A percentile compares a stretch with the other conserved stretches of the same genome.
These are phyloP conservation scores for Philereme transversata DNA, from an alignment of 2,888 invertebrate genomes.

Conservation along the genomic window DNA sequence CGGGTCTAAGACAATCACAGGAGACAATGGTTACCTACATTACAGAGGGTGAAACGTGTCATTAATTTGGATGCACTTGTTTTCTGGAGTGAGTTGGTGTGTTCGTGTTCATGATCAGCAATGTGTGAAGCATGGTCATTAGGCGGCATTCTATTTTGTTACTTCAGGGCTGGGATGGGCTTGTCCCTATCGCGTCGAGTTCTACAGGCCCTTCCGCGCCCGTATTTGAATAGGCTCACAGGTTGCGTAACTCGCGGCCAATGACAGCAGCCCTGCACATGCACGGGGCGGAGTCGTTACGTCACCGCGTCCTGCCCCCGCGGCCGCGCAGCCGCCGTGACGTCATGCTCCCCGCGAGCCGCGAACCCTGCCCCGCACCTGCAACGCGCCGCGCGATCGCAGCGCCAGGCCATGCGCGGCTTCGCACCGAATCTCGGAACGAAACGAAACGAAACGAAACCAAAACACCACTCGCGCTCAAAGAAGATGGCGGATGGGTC, in stretches of 20 bases:
- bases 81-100: conserved; percentile 44
- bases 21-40: no score
- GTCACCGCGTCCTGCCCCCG: conserved; percentile 77
- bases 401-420: conserved; percentile 59
- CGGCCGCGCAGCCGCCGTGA: conserved; percentile 80
- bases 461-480: conserved; percentile 87
- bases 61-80: conserved; percentile 72
- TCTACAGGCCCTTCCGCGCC: conserved; percentile 75
- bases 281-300: conserved; percentile 82
- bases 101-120: conserved; percentile 42
- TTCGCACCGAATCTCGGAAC: conserved; percentile 59
- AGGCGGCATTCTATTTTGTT: conserved; percentile 72
- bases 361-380: conserved; percentile 51
- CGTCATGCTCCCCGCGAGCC: conserved; percentile 61
- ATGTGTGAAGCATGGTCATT: conserved; percentile 65
- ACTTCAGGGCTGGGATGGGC: conserved; percentile 61
- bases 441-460: conserved; percentile 67
- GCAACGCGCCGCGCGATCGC: conserved; percentile 66
- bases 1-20: no score
- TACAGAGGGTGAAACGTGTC: not conserved
- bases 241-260: conserved; percentile 82
- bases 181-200: conserved; percentile 64
- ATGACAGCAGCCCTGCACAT: conserved; percentile 79
- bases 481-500: conserved; percentile 94
- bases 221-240: conserved; percentile 73